phyloP scores from a whole-genome alignment of 2,113 vertebrate species.

The Ageneiosus marmoratus region DNA sequence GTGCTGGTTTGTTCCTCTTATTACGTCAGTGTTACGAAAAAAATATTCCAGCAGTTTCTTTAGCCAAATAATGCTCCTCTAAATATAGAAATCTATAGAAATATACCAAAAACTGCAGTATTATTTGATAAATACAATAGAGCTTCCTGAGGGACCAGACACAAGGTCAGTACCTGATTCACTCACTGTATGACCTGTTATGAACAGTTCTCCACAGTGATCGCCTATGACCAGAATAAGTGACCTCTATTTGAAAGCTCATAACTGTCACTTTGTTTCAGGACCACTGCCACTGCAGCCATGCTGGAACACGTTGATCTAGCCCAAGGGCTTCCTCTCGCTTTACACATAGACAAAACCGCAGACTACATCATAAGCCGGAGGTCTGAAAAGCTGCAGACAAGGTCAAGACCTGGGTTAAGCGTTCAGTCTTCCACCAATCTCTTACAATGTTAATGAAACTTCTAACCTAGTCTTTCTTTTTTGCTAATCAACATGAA shows the following conservation, averaged over 20 bases:
- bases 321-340: conserved; percentile 11
- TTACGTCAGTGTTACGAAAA: neutral
- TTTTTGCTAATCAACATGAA: neutral
- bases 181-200: neutral
- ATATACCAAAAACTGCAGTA: neutral
- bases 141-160: neutral
- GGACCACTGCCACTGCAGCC: conserved; percentile 5
- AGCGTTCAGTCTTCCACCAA: neutral
- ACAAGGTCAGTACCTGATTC: neutral
- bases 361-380: conserved; percentile 7
- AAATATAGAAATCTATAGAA: neutral
- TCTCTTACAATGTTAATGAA: neutral
- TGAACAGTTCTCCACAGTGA: neutral
- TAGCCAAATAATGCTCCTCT: neutral
- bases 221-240: conserved; percentile 4
- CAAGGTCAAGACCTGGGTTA: neutral
- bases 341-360: conserved; percentile 4
- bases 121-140: neutral
- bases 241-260: conserved; percentile 26
- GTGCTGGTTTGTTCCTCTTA: neutral
- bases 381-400: neutral
- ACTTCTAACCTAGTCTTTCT: neutral
- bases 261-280: conserved; percentile 6
- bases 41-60: too few species aligned
- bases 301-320: neutral